Percentiles rank a stretch among this genome's conserved stretches.
These are phyloP conservation scores for Neopelma chrysocephalum DNA, from an alignment of 2,797 vertebrate species.

Conservation along the genomic window DNA sequence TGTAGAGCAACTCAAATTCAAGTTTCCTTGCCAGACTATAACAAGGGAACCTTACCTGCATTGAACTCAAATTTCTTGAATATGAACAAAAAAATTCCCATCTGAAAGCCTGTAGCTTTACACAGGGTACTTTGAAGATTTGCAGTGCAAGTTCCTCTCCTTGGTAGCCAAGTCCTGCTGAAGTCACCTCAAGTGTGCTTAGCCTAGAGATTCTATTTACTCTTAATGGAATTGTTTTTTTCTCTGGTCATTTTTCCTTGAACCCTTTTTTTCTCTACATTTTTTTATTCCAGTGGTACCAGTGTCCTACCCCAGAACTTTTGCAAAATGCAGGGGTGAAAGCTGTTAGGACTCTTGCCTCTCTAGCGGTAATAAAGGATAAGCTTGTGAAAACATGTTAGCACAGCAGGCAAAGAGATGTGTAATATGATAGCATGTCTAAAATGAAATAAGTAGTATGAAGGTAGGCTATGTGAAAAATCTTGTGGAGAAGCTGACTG, in stretches of 20 bases:
- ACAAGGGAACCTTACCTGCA: neutral
- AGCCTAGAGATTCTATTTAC: neutral
- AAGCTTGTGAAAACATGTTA: slow-evolving; percentile 75
- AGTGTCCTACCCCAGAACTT: slow-evolving; percentile 32
- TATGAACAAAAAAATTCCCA: neutral
- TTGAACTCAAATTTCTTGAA: neutral
- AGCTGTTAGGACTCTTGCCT: slow-evolving; percentile 33
- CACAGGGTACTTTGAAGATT: neutral
- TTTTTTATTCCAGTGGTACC: slow-evolving; percentile 1
- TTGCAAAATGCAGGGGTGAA: slow-evolving; percentile 48
- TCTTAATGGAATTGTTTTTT: neutral
- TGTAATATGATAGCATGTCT: slow-evolving; percentile 60
- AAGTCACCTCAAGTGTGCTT: neutral
- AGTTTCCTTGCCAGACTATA: neutral
- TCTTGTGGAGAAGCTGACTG: slow-evolving; percentile 74
- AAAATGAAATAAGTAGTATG: slow-evolving; percentile 74
- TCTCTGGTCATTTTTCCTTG: neutral
- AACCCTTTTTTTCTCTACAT: neutral
- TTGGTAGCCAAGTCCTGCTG: neutral
- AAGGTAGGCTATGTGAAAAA: slow-evolving; percentile 67
- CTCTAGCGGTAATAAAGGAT: slow-evolving; percentile 56
- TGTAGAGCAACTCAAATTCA: rapidly evolving
- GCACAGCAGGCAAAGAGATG: slow-evolving; percentile 69
- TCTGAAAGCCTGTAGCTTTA: neutral
- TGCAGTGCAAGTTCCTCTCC: neutral